Percentiles rank a stretch among this genome's conserved stretches.
Conservation (phyloP, 2,113 vertebrate genomes). For the Malurus elegans region DNA sequence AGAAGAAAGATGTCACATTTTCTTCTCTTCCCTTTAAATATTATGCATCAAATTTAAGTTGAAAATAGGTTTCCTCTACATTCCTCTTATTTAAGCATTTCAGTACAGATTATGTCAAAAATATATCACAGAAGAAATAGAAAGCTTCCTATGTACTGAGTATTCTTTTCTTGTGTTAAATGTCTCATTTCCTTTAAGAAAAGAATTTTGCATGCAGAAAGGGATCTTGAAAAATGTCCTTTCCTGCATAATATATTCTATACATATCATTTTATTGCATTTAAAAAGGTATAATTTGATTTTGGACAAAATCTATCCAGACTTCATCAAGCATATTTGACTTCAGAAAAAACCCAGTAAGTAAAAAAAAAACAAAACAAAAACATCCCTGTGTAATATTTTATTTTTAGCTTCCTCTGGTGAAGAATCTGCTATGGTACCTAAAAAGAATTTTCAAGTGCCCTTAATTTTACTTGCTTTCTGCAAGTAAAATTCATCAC, state of each 20-base stretch:
- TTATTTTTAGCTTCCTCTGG: background rate
- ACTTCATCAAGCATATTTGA: background rate
- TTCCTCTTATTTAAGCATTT: background rate
- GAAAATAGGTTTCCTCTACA: background rate
- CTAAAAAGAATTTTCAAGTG: background rate
- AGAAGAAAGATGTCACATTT: background rate
- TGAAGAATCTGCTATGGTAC: background rate
- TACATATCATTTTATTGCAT: background rate
- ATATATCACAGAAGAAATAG: background rate
- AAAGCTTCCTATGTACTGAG: background rate
- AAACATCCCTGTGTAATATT: rapidly evolving
- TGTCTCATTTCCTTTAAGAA: background rate
- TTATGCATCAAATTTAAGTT: background rate
- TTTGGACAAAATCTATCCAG: background rate
- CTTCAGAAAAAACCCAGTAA: background rate
- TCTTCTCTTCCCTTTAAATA: background rate
- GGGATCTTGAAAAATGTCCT: background rate
- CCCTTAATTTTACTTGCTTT: background rate
- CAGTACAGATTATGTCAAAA: slow-evolving; percentile 4
- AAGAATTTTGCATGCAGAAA: background rate
- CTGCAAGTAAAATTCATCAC: background rate
- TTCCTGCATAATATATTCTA: background rate
- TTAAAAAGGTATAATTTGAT: background rate
- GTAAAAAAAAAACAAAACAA: background rate
- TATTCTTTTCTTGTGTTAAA: background rate